phyloP scores from a whole-genome alignment of 1,140 invertebrate genomes.

The Triops cancriformis region DNA sequence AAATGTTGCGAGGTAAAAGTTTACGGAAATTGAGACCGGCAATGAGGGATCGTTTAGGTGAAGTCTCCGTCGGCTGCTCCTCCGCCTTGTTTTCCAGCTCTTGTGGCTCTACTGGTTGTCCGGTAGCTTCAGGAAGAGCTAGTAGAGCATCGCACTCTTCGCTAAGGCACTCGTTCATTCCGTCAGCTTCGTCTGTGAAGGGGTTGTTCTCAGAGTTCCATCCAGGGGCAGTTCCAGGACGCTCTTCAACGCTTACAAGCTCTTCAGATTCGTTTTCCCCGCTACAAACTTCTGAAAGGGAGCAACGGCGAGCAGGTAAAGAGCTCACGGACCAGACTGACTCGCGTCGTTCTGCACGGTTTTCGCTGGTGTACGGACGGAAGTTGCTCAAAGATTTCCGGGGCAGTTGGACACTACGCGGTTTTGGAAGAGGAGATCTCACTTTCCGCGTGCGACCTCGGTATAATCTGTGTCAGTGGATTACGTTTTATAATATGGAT shows the following conservation, averaged over 20 bases:
- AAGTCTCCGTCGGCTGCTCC: neutral
- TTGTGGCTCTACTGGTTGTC: neutral
- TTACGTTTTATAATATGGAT: neutral
- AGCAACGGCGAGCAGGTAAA: neutral
- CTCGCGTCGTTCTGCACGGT: neutral
- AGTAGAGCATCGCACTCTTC: neutral
- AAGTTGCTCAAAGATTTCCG: neutral
- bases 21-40: neutral
- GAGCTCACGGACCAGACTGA: neutral
- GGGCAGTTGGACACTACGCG: neutral
- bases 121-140: neutral
- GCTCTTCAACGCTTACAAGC: neutral
- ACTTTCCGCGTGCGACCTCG: neutral
- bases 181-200: neutral
- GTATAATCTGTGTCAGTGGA: neutral
- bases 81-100: neutral
- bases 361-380: neutral
- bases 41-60: neutral
- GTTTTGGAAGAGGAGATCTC: neutral
- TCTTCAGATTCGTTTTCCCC: neutral
- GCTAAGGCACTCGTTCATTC: neutral
- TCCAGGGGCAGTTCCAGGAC: neutral
- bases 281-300: neutral
- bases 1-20: conserved; percentile 5
- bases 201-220: neutral